phyloP scores from a whole-genome alignment of 2,113 vertebrate genomes.

The Microtus richardsoni region DNA sequence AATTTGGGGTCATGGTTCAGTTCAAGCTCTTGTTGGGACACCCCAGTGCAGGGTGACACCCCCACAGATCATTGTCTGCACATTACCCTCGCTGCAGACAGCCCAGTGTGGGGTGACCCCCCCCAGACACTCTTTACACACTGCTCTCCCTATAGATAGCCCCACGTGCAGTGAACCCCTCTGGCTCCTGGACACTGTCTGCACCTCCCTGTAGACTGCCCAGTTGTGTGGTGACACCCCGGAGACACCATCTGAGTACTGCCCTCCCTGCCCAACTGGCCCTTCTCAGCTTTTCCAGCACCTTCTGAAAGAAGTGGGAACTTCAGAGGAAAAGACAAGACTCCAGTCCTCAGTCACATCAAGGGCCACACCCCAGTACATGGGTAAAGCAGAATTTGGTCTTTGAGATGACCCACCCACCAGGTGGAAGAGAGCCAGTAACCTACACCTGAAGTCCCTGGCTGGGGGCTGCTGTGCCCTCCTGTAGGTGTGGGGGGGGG shows the following conservation, averaged over 20 bases:
- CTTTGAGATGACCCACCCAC: background rate
- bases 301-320: constrained; percentile 50
- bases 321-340: constrained; percentile 46
- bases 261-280: background rate
- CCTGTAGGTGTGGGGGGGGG: background rate
- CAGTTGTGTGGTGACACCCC: too few species aligned
- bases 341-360: background rate
- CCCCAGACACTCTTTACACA: background rate
- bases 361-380: background rate
- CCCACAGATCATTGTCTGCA: background rate
- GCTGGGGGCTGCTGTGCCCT: background rate
- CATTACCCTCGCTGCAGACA: background rate
- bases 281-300: background rate
- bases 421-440: background rate
- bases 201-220: background rate
- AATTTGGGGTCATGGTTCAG: constrained; percentile 64
- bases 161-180: background rate
- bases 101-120: background rate
- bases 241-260: background rate
- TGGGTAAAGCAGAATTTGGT: background rate
- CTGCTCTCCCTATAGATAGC: background rate
- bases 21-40: constrained; percentile 70
- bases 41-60: background rate
- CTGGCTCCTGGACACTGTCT: background rate
- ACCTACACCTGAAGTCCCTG: background rate